These are phyloP conservation scores for Diachasmimorpha longicaudata DNA, from an alignment of 1,140 invertebrate genomes.

Conservation along the genomic window DNA sequence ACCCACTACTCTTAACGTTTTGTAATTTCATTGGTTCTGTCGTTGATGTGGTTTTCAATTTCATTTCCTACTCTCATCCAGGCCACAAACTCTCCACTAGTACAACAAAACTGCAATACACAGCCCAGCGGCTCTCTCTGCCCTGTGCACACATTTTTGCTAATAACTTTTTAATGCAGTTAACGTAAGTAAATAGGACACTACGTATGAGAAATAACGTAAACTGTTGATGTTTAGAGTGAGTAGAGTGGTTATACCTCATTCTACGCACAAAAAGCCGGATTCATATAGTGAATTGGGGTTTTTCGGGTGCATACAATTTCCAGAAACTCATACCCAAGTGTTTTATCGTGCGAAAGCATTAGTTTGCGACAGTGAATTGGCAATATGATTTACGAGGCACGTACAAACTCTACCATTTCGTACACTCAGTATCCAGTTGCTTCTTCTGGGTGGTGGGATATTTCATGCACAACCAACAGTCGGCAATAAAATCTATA, in stretches of 20 bases:
- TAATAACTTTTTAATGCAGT: slow-evolving; percentile 5
- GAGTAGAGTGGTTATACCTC: background rate
- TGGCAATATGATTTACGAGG: slow-evolving; percentile 27
- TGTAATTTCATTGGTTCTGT: slow-evolving; percentile 3
- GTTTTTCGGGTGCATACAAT: background rate
- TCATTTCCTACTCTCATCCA: background rate
- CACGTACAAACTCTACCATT: slow-evolving; percentile 17
- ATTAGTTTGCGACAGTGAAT: slow-evolving; percentile 25
- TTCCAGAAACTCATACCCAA: background rate
- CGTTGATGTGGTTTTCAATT: slow-evolving; percentile 2
- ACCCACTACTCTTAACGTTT: background rate
- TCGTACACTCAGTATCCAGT: background rate
- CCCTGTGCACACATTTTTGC: background rate
- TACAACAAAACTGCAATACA: background rate
- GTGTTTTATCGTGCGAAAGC: slow-evolving; percentile 18
- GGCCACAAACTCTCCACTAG: background rate
- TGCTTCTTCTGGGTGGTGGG: background rate
- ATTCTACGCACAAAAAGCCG: background rate
- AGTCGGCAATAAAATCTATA: background rate
- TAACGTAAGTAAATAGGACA: background rate
- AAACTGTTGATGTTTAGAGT: background rate
- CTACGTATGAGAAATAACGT: background rate
- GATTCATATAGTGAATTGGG: background rate
- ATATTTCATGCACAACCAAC: background rate
- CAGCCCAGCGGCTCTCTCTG: background rate